phyloP scores from a whole-genome alignment of 1,140 invertebrate species.

The Aleiodes sp. region DNA sequence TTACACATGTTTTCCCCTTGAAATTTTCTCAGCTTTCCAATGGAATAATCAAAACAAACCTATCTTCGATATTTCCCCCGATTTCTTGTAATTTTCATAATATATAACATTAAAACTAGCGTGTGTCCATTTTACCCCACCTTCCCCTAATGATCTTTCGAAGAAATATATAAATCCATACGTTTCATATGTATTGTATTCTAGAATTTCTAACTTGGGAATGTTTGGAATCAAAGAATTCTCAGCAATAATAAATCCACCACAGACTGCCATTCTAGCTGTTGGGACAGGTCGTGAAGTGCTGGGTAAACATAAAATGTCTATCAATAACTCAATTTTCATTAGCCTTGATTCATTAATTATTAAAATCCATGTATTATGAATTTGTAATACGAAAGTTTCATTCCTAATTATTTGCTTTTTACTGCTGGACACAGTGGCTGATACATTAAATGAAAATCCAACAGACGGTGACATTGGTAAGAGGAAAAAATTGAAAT shows the following conservation, averaged over 20 bases:
- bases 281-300: constrained; percentile 70
- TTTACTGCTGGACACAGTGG: neutral
- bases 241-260: constrained; percentile 76
- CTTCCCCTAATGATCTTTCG: neutral
- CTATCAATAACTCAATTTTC: neutral
- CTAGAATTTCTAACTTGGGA: constrained; percentile 93
- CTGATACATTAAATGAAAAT: neutral
- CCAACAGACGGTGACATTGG: neutral
- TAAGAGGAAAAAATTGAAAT: neutral
- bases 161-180: neutral
- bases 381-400: neutral
- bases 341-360: neutral
- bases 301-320: constrained; percentile 48
- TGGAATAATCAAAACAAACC: too few relatives aligned
- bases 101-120: too few relatives aligned
- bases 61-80: too few relatives aligned
- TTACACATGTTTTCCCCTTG: too few relatives aligned
- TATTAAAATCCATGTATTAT: neutral
- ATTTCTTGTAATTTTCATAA: too few relatives aligned
- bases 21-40: too few relatives aligned
- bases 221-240: constrained; percentile 95
- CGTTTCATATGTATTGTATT: constrained; percentile 18
- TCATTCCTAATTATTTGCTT: neutral
- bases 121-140: too few relatives aligned
- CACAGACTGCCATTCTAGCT: constrained; percentile 74